These are phyloP conservation scores for Gymnosoma rotundatum DNA, from an alignment of 2,888 invertebrate genomes.

Conservation along the genomic window DNA sequence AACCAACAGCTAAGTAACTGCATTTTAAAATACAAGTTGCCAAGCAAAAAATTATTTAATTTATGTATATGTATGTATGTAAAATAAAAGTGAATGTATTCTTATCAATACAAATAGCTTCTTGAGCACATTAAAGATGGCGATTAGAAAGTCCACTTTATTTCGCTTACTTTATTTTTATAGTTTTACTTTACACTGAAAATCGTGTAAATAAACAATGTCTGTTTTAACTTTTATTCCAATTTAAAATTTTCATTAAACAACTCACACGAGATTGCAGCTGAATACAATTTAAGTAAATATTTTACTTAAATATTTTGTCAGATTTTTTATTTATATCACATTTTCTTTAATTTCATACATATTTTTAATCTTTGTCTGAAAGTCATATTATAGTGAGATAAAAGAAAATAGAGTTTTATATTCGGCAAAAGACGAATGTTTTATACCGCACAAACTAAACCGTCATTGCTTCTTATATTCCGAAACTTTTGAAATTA, in stretches of 20 bases:
- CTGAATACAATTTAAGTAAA: conserved; percentile 46
- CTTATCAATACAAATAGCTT: background rate
- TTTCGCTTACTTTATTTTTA: background rate
- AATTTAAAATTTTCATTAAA: conserved; percentile 8
- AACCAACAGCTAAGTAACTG: too few relatives aligned
- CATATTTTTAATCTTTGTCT: background rate
- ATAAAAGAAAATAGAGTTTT: too few relatives aligned
- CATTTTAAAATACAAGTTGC: too few relatives aligned
- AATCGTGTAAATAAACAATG: conserved; percentile 46
- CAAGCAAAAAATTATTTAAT: too few relatives aligned
- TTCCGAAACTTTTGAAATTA: too few relatives aligned
- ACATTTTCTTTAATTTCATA: background rate
- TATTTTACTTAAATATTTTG: conserved; percentile 49
- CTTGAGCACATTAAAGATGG: background rate
- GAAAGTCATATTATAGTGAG: conserved; percentile 19
- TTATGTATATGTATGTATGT: too few relatives aligned
- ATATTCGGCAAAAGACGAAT: too few relatives aligned
- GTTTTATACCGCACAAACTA: too few relatives aligned
- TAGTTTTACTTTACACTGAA: conserved; percentile 8
- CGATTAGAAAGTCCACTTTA: background rate
- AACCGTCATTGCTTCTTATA: too few relatives aligned
- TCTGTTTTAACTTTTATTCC: background rate
- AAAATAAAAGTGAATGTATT: too few relatives aligned
- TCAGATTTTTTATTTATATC: background rate
- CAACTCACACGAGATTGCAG: conserved; percentile 32